Conservation (phyloP, 64 coral and sea anemone species). For the Pocillopora damicornis region DNA sequence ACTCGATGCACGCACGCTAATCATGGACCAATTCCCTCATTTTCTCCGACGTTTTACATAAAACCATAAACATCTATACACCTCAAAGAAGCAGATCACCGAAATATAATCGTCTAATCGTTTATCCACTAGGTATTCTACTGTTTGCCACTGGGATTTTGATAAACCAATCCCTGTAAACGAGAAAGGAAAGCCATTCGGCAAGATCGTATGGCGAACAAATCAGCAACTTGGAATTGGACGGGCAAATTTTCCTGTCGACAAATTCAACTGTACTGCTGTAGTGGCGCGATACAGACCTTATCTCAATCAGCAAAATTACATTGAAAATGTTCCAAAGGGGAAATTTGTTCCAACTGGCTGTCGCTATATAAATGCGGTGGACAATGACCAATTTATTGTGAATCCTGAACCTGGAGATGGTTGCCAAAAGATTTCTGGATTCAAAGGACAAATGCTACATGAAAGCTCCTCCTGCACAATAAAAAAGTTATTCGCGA, state of each 20-base stretch:
- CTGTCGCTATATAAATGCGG: slow-evolving; percentile 18
- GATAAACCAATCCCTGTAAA: background rate
- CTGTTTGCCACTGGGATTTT: slow-evolving; percentile 34
- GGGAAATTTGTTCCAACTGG: slow-evolving; percentile 30
- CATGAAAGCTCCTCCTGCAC: slow-evolving; percentile 23
- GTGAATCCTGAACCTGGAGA: slow-evolving; percentile 19
- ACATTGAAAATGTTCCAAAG: slow-evolving; percentile 4
- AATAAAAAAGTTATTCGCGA: slow-evolving; percentile 35
- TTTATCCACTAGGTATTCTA: slow-evolving; percentile 12
- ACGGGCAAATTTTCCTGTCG: slow-evolving; percentile 2
- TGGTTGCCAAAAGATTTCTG: slow-evolving; percentile 27
- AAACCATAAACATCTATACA: no score
- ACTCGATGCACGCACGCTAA: no score
- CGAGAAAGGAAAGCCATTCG: slow-evolving; percentile 27
- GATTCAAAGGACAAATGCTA: slow-evolving; percentile 37
- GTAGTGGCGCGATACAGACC: slow-evolving; percentile 33
- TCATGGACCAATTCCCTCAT: no score
- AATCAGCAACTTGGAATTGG: slow-evolving; percentile 19
- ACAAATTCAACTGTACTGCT: slow-evolving; percentile 33
- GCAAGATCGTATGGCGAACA: slow-evolving; percentile 7
- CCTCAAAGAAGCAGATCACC: no score
- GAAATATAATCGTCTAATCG: background rate
- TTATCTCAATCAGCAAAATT: slow-evolving; percentile 10
- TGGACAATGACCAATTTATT: slow-evolving; percentile 14
- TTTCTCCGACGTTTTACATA: no score